Conservation (phyloP, 2,113 vertebrate species). For the Chelonoidis abingdonii region DNA sequence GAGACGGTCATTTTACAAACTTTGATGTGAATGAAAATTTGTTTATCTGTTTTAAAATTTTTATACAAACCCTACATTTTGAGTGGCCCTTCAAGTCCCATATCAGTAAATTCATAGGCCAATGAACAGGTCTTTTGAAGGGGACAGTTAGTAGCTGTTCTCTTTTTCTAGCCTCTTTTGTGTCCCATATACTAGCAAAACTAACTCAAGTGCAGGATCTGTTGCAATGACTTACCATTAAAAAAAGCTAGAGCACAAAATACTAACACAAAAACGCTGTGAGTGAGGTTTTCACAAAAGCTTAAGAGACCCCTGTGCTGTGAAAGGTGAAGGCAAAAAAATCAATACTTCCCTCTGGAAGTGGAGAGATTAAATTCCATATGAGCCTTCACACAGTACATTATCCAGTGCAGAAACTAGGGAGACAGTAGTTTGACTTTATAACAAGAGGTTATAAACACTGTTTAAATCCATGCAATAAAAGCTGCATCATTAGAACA, state of each 20-base stretch:
- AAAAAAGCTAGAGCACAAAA: background rate
- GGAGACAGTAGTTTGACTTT: background rate
- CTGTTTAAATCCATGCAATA: background rate
- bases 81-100: background rate
- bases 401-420: background rate
- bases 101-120: background rate
- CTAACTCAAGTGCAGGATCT: background rate
- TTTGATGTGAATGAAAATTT: background rate
- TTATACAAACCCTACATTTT: background rate
- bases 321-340: conserved; percentile 19
- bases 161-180: background rate
- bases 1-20: background rate
- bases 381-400: background rate
- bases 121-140: background rate
- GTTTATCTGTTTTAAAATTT: background rate
- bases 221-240: background rate
- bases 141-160: background rate
- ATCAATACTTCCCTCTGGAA: background rate
- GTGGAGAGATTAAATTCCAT: conserved; percentile 2
- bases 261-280: background rate
- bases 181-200: background rate
- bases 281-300: background rate
- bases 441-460: background rate
- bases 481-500: background rate
- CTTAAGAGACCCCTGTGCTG: background rate